Conservation (phyloP, 2,113 vertebrate genomes). For the Dromas ardeola region DNA sequence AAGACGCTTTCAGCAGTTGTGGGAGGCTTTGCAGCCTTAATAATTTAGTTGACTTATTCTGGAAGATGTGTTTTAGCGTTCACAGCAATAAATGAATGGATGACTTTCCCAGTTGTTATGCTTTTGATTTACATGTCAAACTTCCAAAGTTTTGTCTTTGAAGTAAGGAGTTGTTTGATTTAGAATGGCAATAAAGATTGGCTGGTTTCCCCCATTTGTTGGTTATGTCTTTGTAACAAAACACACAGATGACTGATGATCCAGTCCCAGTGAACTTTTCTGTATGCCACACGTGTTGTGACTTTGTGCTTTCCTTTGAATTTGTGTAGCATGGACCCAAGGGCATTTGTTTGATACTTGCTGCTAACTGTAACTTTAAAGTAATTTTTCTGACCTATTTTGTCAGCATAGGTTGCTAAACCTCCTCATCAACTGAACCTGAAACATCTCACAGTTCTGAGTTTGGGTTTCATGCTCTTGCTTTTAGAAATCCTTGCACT, state of each 20-base stretch:
- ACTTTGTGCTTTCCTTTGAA: neutral
- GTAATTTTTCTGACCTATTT: neutral
- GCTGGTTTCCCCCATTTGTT: neutral
- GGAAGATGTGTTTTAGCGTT: neutral
- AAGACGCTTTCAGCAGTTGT: neutral
- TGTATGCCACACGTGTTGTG: accelerated
- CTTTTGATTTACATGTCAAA: neutral
- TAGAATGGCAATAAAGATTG: neutral
- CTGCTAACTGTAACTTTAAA: neutral
- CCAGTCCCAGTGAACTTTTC: neutral
- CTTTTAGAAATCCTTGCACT: neutral
- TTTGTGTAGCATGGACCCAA: neutral
- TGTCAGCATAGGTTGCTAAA: neutral
- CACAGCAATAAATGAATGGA: neutral
- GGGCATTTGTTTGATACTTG: neutral
- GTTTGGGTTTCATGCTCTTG: neutral
- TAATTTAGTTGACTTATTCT: neutral
- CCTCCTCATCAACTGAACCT: neutral
- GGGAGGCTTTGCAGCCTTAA: neutral
- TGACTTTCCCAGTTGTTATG: neutral
- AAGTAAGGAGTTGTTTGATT: neutral
- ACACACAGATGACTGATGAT: neutral
- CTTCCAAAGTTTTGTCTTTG: neutral
- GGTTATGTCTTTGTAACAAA: neutral
- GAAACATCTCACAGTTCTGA: neutral